Conservation (phyloP, 1,140 invertebrate species). For the Listronotus bonariensis region DNA sequence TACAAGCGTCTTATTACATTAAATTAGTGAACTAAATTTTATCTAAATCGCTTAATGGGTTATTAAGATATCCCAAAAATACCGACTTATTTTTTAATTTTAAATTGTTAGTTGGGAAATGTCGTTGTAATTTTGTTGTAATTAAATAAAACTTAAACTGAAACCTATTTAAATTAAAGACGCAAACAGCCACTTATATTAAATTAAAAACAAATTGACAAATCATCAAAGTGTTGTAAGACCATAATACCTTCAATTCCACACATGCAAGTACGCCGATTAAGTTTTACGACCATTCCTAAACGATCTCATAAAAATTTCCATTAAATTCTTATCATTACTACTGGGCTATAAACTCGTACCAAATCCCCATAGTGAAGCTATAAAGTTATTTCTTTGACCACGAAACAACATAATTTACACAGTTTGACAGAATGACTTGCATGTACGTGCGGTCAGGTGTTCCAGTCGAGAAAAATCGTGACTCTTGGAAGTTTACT, state of each 20-base stretch:
- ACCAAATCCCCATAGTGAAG: too few species aligned
- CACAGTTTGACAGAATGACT: conserved; percentile 16
- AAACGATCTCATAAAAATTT: conserved; percentile 7
- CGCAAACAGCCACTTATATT: neutral
- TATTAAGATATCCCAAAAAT: too few species aligned
- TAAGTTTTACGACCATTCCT: neutral
- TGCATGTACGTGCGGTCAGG: conserved; percentile 6
- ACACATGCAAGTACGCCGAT: conserved; percentile 12
- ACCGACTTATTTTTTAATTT: too few species aligned
- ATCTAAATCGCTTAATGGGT: too few species aligned
- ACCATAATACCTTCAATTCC: conserved; percentile 1
- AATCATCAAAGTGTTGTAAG: neutral
- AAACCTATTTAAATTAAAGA: neutral
- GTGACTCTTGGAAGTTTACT: neutral
- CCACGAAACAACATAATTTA: conserved; percentile 13
- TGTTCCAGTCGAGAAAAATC: conserved; percentile 12
- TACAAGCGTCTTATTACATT: too few species aligned
- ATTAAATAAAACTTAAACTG: neutral
- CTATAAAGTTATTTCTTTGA: too few species aligned
- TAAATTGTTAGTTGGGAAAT: too few species aligned
- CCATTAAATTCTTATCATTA: conserved; percentile 14
- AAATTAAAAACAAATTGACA: neutral
- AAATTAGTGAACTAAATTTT: too few species aligned
- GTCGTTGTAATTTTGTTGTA: neutral
- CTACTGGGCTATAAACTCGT: too few species aligned